Evolutionary conservation across 2,888 invertebrate genomes (phyloP).

Genomic region (Mythimna albipuncta): DNA sequence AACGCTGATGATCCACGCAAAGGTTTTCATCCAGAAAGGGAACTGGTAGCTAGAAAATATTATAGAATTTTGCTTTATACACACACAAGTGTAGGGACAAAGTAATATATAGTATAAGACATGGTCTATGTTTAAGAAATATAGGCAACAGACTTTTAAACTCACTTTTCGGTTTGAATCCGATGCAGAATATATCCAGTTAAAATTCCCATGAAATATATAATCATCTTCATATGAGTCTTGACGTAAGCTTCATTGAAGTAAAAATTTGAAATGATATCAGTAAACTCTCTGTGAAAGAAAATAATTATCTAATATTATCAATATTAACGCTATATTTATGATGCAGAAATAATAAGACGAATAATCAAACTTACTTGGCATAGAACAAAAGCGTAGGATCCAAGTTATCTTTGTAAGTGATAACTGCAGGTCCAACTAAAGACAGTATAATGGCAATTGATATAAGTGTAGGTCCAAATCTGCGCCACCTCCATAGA

Average conservation of each 20-base stretch:
- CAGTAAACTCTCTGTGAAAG: constrained; percentile 91
- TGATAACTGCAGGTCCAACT: constrained; percentile 90
- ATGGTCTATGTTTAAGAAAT: neutral
- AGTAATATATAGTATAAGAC: neutral
- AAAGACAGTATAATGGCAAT: constrained; percentile 86
- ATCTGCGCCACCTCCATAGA: constrained; percentile 92
- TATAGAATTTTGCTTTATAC: too few relatives aligned
- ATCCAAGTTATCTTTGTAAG: constrained; percentile 91
- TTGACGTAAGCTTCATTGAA: constrained; percentile 93
- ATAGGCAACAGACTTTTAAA: neutral
- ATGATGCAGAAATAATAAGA: neutral
- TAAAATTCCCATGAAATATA: constrained; percentile 92
- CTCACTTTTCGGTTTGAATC: constrained; percentile 92
- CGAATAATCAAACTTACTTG: constrained; percentile 89
- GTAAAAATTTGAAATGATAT: constrained; percentile 91
- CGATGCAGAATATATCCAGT: constrained; percentile 92
- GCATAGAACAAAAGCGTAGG: constrained; percentile 93
- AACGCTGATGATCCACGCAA: constrained; percentile 81
- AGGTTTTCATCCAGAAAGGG: constrained; percentile 74
- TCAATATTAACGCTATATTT: neutral
- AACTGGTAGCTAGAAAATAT: constrained; percentile 77
- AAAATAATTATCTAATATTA: neutral
- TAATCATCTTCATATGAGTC: constrained; percentile 94
- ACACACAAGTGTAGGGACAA: neutral
- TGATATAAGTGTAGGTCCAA: constrained; percentile 90